Percentiles rank a stretch among this genome's conserved stretches.
phyloP scores from a whole-genome alignment of 2,797 vertebrate genomes.

The Paramormyrops hopkinsi region DNA sequence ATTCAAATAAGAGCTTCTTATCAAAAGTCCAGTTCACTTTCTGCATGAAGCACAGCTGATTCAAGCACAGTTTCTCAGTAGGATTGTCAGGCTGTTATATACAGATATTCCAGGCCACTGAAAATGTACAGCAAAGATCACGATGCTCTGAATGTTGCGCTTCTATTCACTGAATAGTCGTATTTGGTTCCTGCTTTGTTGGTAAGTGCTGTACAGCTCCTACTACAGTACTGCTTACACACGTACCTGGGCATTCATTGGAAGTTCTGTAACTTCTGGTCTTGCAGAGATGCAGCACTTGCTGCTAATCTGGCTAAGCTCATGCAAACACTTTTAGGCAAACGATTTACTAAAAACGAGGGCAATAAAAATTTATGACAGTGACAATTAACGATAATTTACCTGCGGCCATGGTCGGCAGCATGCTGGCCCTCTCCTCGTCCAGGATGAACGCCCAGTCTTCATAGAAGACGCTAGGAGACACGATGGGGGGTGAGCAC shows the following conservation, averaged over 20 bases:
- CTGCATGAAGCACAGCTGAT: not conserved
- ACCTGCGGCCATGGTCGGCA: conserved; percentile 97
- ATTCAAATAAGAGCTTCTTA: not conserved
- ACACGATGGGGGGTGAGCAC: not conserved
- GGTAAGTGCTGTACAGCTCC: not conserved
- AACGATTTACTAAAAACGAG: not conserved
- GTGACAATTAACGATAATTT: conserved; percentile 25
- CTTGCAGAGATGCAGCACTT: not conserved
- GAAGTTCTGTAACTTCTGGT: not conserved
- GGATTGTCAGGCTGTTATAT: not conserved
- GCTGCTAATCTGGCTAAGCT: not conserved
- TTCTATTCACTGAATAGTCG: not conserved
- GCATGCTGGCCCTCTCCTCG: conserved; percentile 93
- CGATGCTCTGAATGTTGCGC: not conserved
- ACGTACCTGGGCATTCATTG: not conserved
- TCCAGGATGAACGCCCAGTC: conserved; percentile 94
- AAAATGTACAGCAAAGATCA: not conserved
- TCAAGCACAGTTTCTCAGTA: not conserved
- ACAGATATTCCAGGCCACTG: not conserved
- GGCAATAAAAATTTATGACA: not conserved
- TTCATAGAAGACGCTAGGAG: conserved; percentile 86
- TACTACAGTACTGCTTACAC: not conserved
- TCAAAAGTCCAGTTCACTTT: not conserved
- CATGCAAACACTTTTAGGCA: not conserved
- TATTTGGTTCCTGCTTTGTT: not conserved